phyloP scores from a whole-genome alignment of 2,888 invertebrate species.

The Pimpla rufipes region DNA sequence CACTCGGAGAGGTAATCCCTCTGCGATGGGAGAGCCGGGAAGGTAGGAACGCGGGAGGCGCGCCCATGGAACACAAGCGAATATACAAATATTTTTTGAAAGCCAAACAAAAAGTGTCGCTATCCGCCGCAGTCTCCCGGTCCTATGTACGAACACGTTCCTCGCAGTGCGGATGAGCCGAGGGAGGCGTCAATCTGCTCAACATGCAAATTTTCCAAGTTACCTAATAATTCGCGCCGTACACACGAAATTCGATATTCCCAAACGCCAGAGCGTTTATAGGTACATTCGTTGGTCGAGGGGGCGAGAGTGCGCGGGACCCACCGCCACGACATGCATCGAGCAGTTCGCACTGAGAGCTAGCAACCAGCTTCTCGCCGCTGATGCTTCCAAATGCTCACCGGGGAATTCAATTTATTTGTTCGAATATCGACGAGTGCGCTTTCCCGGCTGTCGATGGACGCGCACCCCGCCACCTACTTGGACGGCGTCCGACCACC shows the following conservation, averaged over 20 bases:
- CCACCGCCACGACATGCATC: background rate
- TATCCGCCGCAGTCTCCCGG: too few relatives aligned
- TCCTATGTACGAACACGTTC: too few relatives aligned
- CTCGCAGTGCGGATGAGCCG: too few relatives aligned
- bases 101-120: too few relatives aligned
- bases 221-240: conserved; percentile 53
- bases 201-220: conserved; percentile 50
- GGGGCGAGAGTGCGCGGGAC: background rate
- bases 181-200: conserved; percentile 23
- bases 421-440: conserved; percentile 58
- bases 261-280: conserved; percentile 33
- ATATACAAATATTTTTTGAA: too few relatives aligned
- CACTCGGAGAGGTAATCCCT: conserved; percentile 29
- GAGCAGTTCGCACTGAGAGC: conserved; percentile 26
- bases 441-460: conserved; percentile 33
- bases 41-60: too few relatives aligned
- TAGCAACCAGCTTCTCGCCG: conserved; percentile 30
- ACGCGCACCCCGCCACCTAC: background rate
- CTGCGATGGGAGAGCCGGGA: too few relatives aligned
- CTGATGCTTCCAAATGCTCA: conserved; percentile 26
- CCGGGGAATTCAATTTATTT: conserved; percentile 50
- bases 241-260: conserved; percentile 50
- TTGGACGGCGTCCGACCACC: background rate
- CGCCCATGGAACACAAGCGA: too few relatives aligned
- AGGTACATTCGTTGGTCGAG: conserved; percentile 3